phyloP scores from a whole-genome alignment of 2,888 invertebrate genomes.

The Agonopterix subpropinquella region DNA sequence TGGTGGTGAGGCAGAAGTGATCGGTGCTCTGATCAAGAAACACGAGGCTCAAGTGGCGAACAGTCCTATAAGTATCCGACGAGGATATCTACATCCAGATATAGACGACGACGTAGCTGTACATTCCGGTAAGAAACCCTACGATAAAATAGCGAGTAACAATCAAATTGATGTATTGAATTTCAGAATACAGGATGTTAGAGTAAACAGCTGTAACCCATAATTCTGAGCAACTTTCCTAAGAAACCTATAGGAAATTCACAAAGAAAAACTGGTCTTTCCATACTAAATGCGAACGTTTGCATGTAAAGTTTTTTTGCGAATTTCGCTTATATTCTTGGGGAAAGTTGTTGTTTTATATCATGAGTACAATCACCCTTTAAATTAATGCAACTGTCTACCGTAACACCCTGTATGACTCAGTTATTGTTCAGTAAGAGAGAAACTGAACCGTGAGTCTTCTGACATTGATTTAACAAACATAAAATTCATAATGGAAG shows the following conservation, averaged over 20 bases:
- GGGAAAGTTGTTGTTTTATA: too few relatives aligned
- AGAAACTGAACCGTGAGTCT: constrained; percentile 20
- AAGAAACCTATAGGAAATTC: too few relatives aligned
- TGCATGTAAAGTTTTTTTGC: background rate
- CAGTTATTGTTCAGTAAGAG: constrained; percentile 17
- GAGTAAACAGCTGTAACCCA: too few relatives aligned
- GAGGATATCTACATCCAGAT: constrained; percentile 73
- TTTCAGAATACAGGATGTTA: too few relatives aligned
- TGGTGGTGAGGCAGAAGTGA: constrained; percentile 59
- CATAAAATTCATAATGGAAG: constrained; percentile 18
- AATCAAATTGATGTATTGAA: background rate
- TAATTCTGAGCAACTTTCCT: too few relatives aligned
- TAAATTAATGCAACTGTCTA: background rate
- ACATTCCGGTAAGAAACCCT: constrained; percentile 79
- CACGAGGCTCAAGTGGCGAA: constrained; percentile 58
- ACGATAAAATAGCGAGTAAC: background rate
- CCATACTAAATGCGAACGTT: too few relatives aligned
- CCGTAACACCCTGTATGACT: background rate
- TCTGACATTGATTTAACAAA: constrained; percentile 24
- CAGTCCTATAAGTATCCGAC: constrained; percentile 63
- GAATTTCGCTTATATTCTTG: background rate
- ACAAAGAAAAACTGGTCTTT: too few relatives aligned
- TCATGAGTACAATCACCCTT: too few relatives aligned
- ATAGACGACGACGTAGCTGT: constrained; percentile 82
- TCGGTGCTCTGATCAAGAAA: constrained; percentile 64